Evolutionary conservation across 2,113 vertebrate genomes (phyloP).

Genomic region (Microcebus jonahi): DNA sequence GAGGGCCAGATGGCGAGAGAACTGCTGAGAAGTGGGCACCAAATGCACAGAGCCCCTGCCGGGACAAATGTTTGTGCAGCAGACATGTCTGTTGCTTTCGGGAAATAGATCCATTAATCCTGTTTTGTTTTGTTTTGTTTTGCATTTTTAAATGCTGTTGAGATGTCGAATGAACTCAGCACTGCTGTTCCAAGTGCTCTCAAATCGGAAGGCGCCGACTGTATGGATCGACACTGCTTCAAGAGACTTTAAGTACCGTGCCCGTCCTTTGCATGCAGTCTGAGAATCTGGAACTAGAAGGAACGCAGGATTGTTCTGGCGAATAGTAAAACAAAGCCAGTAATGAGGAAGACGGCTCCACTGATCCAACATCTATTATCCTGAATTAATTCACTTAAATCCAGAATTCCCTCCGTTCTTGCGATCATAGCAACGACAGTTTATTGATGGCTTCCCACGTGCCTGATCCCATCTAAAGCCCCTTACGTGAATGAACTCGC

Average conservation of each 20-base stretch:
- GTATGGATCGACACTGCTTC: not conserved
- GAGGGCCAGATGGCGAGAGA: not conserved
- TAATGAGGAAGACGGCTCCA: not conserved
- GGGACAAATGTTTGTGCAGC: not conserved
- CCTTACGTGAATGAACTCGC: not conserved
- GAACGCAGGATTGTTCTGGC: not conserved
- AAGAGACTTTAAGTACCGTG: not conserved
- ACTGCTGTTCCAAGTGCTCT: not conserved
- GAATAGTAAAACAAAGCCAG: not conserved
- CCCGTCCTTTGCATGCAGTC: not conserved
- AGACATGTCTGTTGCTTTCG: not conserved
- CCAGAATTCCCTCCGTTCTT: constrained; percentile 4
- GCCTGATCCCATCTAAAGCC: not conserved
- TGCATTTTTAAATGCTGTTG: not conserved
- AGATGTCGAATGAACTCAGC: not conserved
- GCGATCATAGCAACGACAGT: not conserved
- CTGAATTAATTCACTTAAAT: not conserved
- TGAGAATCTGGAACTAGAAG: not conserved
- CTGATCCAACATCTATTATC: not conserved
- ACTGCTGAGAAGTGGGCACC: not conserved
- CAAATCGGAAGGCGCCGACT: not conserved
- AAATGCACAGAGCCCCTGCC: not conserved
- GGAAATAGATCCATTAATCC: not conserved
- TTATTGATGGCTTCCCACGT: not conserved
- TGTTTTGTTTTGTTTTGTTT: not conserved